Evolutionary conservation across 1,140 invertebrate species (phyloP), one percentile per base, ranked within the genome.

Genomic region (Ladona fulva): DNA sequence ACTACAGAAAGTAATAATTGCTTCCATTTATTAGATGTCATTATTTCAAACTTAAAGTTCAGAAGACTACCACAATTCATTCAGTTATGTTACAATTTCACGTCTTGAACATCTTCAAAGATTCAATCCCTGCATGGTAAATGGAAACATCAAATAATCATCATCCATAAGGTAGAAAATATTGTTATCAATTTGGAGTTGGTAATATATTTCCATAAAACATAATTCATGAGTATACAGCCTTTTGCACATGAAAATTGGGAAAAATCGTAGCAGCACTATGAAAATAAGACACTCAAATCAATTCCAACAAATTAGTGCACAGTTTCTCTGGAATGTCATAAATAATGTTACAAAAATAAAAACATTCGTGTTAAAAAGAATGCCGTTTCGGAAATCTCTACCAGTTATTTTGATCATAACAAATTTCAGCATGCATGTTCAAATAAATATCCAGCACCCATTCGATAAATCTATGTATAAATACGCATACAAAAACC

Each of bases 291-390:
- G 19, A 52, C 44, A 52, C 10, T 11, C 19, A 52, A 52, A 19
- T 52, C 19, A 52, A 52, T 19, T 10, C 44, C 10, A 52, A 19
- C 19, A 52, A 52, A 52, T 52, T 52, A 52, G 44, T 52, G 10
- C 52, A 66, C 14, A 19, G 1, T 12, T 66, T 12, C 14, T 66
- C 52, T 66, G 52, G 52, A 66, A 66, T 66, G 52, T 66, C n/a
- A 66, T 66, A 66, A 66, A 66, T 66, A 66, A 66, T 66, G 52
- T 66, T 66, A 66, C n/a, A 66, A 66, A 66, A 66, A 66, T 66
- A 66, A 66, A 66, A 66, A 66, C n/a, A 66, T 66, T 19, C 52
- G 14, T 66, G 52, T 66, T 66, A 66, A 19, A 11, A 37, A 37
- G 29, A 66, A 66, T 66, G n/a, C 52, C 12, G n/a, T 19, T 66